Base-by-base conservation (phyloP, 2,797 vertebrate genomes). In the Uromys caudimaculatus region DNA sequence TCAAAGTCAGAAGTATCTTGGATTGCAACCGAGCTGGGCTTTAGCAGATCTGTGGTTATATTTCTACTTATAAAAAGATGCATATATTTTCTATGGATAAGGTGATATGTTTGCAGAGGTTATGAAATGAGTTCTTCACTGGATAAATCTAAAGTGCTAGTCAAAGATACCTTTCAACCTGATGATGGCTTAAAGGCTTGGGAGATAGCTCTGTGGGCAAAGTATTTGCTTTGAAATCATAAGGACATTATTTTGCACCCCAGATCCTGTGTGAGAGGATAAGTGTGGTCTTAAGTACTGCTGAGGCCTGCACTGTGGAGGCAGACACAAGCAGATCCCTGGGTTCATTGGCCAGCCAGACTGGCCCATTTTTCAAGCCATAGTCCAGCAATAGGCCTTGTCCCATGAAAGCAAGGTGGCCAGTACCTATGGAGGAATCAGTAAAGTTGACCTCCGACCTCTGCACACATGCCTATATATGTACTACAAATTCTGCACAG, bases 41-140 rank as follows among this genome's bases (percentile, higher is more conserved):
- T n/a, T 60, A 62, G 27, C 23, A 47, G 35, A 87, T 24, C 29
- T 27, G 2, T 60, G 35, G 16, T 35, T 7, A 12, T 71, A 9
- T 13, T 44, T 17, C 10, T 75, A 64, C 60, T 44, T 83, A 23
- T 58, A 11, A 83, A 62, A 47, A 38, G 44, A 60, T 23, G 7
- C 27, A 7, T 1, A 24, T 41, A 27, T 94, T 64, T 71, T 60
- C 29, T 54, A 38, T 81, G 23, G 14, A 67, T 21, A 81, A 10
- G 0, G 2, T 35, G 12, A 1, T 2, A 86, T 12, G 8, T 3
- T 62, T 19, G 17, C 27, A 4, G 56, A 67, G 23, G 6, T 29
- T 73, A 21, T 71, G 64, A 71, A 85, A 44, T 8, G 11, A 58
- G 1, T n/a, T 35, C 29, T 1, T 16, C 23, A 75, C 1, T 10